Evolutionary conservation across 2,113 vertebrate genomes (phyloP), one percentile per base, ranked within the genome.

Genomic region (Grus americana): DNA sequence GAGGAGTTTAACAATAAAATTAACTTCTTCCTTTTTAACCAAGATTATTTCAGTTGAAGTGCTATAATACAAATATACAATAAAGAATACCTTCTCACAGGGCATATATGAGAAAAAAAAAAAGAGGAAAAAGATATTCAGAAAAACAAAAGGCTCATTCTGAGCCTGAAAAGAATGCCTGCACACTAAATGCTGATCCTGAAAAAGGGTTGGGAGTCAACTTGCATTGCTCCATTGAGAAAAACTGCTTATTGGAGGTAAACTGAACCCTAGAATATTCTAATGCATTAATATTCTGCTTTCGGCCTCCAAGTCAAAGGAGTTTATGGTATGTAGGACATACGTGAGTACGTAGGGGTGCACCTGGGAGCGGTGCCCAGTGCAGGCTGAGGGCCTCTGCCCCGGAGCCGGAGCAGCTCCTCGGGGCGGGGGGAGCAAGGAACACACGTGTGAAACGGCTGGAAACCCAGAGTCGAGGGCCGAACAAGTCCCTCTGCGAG

Each of bases 121-220:
- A 40, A 71, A 49, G 19, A 19, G 29, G 17, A 9, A 12, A 19
- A 55, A 46, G 10, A 16, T 12, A 36, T 67, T 30, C 21, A 42
- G 50, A 19, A 65, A 92, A 88, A 47, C 24, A 78, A 63, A 79
- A 62, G 24, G 4, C 12, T 83, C 24, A 1, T 71, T 90, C 42
- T 36, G 67, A 71, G 38, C 13, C 54, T 50, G 14, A 42, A 65
- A 87, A 71, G 36, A 46, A 66, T 2, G 8, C 6, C 22, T 79
- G 21, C 11, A 42, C 14, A 15, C n/a, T 30, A 84, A 76, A 62
- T 23, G 13, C 4, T 50, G 17, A 23, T 38, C 47, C 70, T 95
- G 71, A 92, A 92, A 95, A 97, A 97, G 44, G 66, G 24, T 8
- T 76, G 38, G 59, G 74, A 83, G 71, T 86, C 58, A 95, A 94